Conservation (phyloP, 2,113 vertebrate species). For the Dolichallabes microphthalmus region DNA sequence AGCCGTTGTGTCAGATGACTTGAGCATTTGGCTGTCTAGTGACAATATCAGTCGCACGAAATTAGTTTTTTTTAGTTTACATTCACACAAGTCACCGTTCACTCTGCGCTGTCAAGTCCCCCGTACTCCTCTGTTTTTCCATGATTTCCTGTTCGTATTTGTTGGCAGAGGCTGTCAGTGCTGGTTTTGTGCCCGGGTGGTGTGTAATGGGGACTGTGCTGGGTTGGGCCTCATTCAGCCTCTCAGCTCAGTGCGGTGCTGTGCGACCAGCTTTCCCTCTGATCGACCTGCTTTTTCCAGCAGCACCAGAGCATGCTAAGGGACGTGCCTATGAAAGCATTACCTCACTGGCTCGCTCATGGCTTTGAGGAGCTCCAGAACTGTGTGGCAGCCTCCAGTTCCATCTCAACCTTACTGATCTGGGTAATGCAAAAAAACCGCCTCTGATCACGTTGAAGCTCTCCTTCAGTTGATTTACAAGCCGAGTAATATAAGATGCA, state of each 20-base stretch:
- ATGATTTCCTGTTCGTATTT: slow-evolving; percentile 49
- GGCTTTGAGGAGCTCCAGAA: slow-evolving; percentile 54
- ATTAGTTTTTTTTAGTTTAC: slow-evolving; percentile 25
- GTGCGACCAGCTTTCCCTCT: slow-evolving; percentile 33
- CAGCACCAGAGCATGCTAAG: slow-evolving; percentile 50
- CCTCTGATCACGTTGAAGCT: slow-evolving; percentile 1
- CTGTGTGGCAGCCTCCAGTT: slow-evolving; percentile 21
- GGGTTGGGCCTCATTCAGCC: slow-evolving; percentile 49
- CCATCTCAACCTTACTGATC: background rate
- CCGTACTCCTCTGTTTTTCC: slow-evolving; percentile 46
- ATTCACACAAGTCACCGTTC: slow-evolving; percentile 35
- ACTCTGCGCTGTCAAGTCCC: slow-evolving; percentile 17
- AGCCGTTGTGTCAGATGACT: background rate
- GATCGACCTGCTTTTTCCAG: slow-evolving; percentile 59
- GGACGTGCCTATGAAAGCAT: slow-evolving; percentile 56
- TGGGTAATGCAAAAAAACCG: slow-evolving; percentile 6
- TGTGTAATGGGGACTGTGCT: slow-evolving; percentile 58
- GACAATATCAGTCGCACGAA: slow-evolving; percentile 25
- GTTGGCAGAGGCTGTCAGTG: slow-evolving; percentile 38
- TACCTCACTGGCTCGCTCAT: slow-evolving; percentile 54
- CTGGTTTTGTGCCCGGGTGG: slow-evolving; percentile 50
- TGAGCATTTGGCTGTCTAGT: background rate
- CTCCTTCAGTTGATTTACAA: slow-evolving; percentile 21
- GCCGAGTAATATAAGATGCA: background rate
- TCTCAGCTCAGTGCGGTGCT: slow-evolving; percentile 40